A percentile compares a stretch with the other conserved stretches of the same genome.
These are phyloP conservation scores for Epinotia demarniana DNA, from an alignment of 2,888 invertebrate genomes.

Conservation along the genomic window DNA sequence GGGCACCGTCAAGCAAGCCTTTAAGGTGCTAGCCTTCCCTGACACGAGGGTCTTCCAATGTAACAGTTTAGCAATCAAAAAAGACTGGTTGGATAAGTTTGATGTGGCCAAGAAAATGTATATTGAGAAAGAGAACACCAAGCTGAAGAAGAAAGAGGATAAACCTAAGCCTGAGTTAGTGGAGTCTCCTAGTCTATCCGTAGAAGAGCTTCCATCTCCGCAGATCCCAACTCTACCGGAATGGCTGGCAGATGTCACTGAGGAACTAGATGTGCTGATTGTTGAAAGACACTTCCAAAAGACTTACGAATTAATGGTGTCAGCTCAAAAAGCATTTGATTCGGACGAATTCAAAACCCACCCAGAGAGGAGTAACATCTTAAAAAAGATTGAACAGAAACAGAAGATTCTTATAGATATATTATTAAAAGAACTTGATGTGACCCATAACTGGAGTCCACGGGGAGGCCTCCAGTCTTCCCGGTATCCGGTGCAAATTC, in stretches of 20 bases:
- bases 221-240: slow-evolving; percentile 86
- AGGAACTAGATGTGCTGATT: slow-evolving; percentile 97
- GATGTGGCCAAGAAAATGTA: slow-evolving; percentile 95
- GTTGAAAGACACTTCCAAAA: slow-evolving; percentile 98
- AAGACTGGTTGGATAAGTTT: slow-evolving; percentile 97
- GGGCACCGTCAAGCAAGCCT: slow-evolving; percentile 95
- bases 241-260: slow-evolving; percentile 96
- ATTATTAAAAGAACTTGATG: slow-evolving; percentile 94
- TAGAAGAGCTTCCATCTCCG: slow-evolving; percentile 76
- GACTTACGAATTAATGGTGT: slow-evolving; percentile 91
- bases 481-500: slow-evolving; percentile 91
- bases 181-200: slow-evolving; percentile 79
- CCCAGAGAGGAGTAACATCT: slow-evolving; percentile 71
- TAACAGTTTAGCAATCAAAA: slow-evolving; percentile 91
- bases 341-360: slow-evolving; percentile 73
- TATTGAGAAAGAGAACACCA: slow-evolving; percentile 86
- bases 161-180: slow-evolving; percentile 72
- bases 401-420: slow-evolving; percentile 93
- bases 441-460: slow-evolving; percentile 94
- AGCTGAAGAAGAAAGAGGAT: slow-evolving; percentile 81
- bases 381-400: slow-evolving; percentile 87
- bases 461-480: slow-evolving; percentile 95
- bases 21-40: slow-evolving; percentile 97
- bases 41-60: slow-evolving; percentile 97
- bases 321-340: slow-evolving; percentile 73